Conservation (phyloP, 2,888 invertebrate genomes). For the Fragum sueziense region DNA sequence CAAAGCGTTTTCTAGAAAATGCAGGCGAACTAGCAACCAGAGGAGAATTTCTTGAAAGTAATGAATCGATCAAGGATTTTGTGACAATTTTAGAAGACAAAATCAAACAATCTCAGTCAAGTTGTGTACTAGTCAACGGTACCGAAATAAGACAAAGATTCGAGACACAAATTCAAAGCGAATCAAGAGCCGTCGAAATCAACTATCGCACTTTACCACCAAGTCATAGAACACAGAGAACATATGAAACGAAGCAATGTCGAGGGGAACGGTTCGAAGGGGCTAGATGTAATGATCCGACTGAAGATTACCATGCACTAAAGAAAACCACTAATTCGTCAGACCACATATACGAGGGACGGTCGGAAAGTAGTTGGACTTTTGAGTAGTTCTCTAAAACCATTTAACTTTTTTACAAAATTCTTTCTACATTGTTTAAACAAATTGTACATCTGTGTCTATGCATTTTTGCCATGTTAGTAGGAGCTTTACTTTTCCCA, state of each 20-base stretch:
- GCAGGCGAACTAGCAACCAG: conserved; percentile 41
- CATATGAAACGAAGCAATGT: neutral
- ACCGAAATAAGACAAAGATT: neutral
- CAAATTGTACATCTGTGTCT: too few relatives aligned
- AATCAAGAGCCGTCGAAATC: neutral
- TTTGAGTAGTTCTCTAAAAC: too few relatives aligned
- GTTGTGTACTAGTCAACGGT: neutral
- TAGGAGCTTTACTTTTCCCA: too few relatives aligned
- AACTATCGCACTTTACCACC: neutral
- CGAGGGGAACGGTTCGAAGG: neutral
- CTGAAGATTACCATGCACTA: too few relatives aligned
- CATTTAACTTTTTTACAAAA: too few relatives aligned
- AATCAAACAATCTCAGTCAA: neutral
- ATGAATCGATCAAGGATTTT: conserved; percentile 4
- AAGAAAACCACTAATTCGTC: too few relatives aligned
- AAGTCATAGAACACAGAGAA: neutral
- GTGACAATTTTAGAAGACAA: neutral
- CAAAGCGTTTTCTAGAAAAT: conserved; percentile 14
- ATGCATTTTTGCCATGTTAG: too few relatives aligned
- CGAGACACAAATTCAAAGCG: neutral
- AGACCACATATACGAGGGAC: too few relatives aligned
- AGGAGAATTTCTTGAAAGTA: conserved; percentile 35
- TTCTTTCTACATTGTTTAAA: too few relatives aligned
- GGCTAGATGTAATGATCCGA: too few relatives aligned
- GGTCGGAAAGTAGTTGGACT: too few relatives aligned